Conservation (phyloP, 2,113 vertebrate genomes). For the Eretmochelys imbricata region DNA sequence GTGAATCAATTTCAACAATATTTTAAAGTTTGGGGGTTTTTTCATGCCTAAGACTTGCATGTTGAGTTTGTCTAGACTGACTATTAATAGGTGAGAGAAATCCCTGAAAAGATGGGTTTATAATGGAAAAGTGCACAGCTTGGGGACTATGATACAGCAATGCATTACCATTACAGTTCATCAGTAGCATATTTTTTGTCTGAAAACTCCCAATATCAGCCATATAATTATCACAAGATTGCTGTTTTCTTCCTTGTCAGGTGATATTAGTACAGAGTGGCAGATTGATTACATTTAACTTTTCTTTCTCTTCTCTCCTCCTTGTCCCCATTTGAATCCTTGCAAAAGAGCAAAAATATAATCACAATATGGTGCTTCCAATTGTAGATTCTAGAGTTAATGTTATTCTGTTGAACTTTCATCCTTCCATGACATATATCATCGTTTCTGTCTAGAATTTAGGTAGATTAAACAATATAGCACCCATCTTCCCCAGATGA, state of each 20-base stretch:
- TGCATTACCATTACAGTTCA: not conserved
- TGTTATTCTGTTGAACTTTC: not conserved
- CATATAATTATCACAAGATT: not conserved
- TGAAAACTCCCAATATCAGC: not conserved
- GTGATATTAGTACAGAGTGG: not conserved
- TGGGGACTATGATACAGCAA: not conserved
- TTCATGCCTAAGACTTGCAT: not conserved
- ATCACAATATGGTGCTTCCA: not conserved
- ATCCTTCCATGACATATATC: not conserved
- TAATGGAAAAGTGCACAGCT: not conserved
- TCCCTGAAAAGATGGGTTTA: not conserved
- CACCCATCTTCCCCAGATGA: not conserved
- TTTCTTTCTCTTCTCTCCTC: not conserved
- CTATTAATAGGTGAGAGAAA: not conserved
- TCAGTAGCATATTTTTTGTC: not conserved
- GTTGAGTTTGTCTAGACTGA: not conserved
- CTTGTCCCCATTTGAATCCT: not conserved
- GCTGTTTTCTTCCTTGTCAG: not conserved
- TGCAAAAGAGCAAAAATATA: not conserved
- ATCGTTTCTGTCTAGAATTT: not conserved
- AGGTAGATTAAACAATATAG: not conserved
- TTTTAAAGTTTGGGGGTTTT: not conserved
- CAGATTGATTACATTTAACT: not conserved
- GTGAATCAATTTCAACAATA: not conserved
- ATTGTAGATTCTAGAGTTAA: not conserved